Evolutionary conservation across 2,888 invertebrate genomes (phyloP).

Genomic region (Habrosyne pyritoides): DNA sequence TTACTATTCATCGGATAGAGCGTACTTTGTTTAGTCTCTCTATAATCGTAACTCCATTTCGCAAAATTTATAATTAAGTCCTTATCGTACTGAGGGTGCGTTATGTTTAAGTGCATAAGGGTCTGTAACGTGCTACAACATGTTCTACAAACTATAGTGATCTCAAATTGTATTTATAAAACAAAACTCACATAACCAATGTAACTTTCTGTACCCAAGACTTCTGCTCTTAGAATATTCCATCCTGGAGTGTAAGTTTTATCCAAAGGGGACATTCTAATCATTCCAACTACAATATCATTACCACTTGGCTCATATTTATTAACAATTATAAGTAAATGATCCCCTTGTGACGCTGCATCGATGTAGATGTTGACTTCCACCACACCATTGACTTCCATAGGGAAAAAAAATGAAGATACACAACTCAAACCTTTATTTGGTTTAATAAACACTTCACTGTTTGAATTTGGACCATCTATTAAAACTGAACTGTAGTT

Average conservation of each 20-base stretch:
- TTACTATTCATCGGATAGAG: too few relatives aligned
- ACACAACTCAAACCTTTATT: constrained; percentile 3
- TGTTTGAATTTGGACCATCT: neutral
- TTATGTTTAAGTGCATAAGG: too few relatives aligned
- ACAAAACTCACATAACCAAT: constrained; percentile 43
- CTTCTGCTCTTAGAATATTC: constrained; percentile 23
- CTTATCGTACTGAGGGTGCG: too few relatives aligned
- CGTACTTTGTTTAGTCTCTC: too few relatives aligned
- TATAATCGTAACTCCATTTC: too few relatives aligned
- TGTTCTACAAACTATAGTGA: too few relatives aligned
- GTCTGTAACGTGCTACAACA: too few relatives aligned
- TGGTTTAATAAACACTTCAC: constrained; percentile 4
- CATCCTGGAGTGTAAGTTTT: constrained; percentile 29
- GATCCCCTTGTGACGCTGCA: constrained; percentile 4
- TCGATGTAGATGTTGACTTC: constrained; percentile 18
- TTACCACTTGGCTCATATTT: constrained; percentile 6
- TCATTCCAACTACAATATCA: constrained; percentile 5
- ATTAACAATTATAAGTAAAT: constrained; percentile 10
- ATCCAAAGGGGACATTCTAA: constrained; percentile 9
- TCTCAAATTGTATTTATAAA: neutral
- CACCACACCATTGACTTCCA: constrained; percentile 13
- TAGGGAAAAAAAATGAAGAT: constrained; percentile 13
- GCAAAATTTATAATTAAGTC: too few relatives aligned
- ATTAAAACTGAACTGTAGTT: neutral
- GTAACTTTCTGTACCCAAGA: constrained; percentile 21